phyloP scores from a whole-genome alignment of 2,113 vertebrate species.

The Pituophis catenifer region DNA sequence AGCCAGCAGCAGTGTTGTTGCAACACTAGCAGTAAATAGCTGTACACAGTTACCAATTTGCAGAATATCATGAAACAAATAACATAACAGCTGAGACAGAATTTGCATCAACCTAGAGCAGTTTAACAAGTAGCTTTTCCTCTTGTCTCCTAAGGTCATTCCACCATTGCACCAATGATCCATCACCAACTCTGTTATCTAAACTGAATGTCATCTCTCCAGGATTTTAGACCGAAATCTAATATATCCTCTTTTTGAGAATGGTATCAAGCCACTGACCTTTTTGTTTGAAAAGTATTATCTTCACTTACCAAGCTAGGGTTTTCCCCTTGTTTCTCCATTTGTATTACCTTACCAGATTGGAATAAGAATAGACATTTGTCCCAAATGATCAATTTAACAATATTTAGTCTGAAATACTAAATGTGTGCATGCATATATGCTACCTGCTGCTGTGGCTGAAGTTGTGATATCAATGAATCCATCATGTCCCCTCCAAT shows the following conservation, averaged over 20 bases:
- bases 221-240: not conserved
- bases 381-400: not conserved
- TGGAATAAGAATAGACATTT: accelerated
- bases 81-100: not conserved
- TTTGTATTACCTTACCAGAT: slow-evolving; percentile 32
- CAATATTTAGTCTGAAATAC: not conserved
- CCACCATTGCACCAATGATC: not conserved
- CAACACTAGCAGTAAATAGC: not conserved
- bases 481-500: slow-evolving; percentile 94
- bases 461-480: slow-evolving; percentile 86
- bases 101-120: not conserved
- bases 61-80: not conserved
- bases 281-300: not conserved
- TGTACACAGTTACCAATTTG: not conserved
- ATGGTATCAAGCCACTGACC: not conserved
- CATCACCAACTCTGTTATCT: not conserved
- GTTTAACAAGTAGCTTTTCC: not conserved
- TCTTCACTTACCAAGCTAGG: not conserved
- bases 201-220: not conserved
- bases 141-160: not conserved
- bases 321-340: not conserved
- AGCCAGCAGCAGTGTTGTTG: not conserved
- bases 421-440: slow-evolving; percentile 36
- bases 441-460: slow-evolving; percentile 78
- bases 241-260: not conserved